Evolutionary conservation across 2,113 vertebrate genomes (phyloP), one percentile per base, ranked within the genome.

Genomic region (Etia nguti): DNA sequence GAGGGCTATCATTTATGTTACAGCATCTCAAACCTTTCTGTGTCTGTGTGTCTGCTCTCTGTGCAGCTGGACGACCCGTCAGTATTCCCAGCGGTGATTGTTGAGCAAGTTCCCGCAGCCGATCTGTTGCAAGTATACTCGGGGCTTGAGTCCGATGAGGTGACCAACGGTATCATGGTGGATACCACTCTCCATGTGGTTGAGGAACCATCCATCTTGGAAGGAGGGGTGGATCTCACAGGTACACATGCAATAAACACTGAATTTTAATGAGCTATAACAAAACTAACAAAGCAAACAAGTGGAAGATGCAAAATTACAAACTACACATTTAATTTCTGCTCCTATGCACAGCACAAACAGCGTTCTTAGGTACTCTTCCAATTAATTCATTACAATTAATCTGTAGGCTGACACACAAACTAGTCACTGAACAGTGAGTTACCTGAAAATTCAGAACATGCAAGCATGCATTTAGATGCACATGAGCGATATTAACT

Each of bases 41-140:
- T 57, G 4, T 81, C 22, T 55, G 65, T 80, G 16, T 90, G 29
- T 82, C 13, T 6, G 84, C 18, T 90, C 50, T 90, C 84, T 73
- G 9, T 83, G 31, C 90, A 98, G 97, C 95, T 98, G 90, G 97
- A 98, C 41, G 97, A 98, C 91, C 97, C 97, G 4, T 97, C 97
- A 2, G 97, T 97, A 77, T 98, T 98, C 89, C 97, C 97, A 38
- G 97, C 97, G 0, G 97, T 97, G 85, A 98, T 98, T 3, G 97
- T 98, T 73, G 97, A 98, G 91, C 97, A 97, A 92, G 96, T 98
- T 38, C 97, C 97, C 1, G 92, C 97, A 20, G 94, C 97, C 0
- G 97, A 98, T 92, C 95, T 98, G 88, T 95, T 98, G 94, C 97
- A 97, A 90, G 97, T 98, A 59, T 98, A 97, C 90, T 97, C 97